Conservation (phyloP, 2,888 invertebrate genomes). For the Dryomyza anilis region DNA sequence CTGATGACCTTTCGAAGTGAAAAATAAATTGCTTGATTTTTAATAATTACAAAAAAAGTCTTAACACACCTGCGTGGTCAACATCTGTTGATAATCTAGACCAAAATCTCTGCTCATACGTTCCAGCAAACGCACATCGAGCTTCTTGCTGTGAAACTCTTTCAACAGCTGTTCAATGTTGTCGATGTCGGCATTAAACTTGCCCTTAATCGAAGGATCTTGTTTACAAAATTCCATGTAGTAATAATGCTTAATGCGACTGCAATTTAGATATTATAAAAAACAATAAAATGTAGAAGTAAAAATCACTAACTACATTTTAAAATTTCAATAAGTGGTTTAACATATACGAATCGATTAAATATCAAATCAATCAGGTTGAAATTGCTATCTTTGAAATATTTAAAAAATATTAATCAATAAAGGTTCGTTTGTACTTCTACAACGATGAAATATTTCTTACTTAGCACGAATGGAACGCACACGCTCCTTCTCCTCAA, state of each 20-base stretch:
- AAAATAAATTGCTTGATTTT: not conserved
- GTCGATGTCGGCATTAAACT: conserved; percentile 55
- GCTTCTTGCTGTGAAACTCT: conserved; percentile 53
- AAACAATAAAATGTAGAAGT: not conserved
- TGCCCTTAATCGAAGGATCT: conserved; percentile 52
- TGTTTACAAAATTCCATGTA: conserved; percentile 58
- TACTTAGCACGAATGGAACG: conserved; percentile 50
- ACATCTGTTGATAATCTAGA: conserved; percentile 57
- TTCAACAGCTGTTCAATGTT: conserved; percentile 54
- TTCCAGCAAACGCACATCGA: conserved; percentile 54
- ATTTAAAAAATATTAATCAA: not conserved
- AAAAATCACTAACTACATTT: too few relatives aligned
- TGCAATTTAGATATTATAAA: conserved; percentile 28
- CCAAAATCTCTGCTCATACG: conserved; percentile 57
- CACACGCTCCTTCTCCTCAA: conserved; percentile 46
- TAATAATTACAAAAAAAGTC: not conserved
- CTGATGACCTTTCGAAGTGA: conserved; percentile 45
- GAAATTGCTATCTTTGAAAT: not conserved
- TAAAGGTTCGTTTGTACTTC: too few relatives aligned
- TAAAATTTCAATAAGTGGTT: too few relatives aligned
- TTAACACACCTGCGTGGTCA: conserved; percentile 51
- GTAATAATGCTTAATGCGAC: conserved; percentile 58
- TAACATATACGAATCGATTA: too few relatives aligned
- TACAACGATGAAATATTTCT: conserved; percentile 16
- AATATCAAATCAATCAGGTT: too few relatives aligned